Evolutionary conservation across 2,113 vertebrate genomes (phyloP), one percentile per base, ranked within the genome.

Genomic region (Urocitellus parryii): DNA sequence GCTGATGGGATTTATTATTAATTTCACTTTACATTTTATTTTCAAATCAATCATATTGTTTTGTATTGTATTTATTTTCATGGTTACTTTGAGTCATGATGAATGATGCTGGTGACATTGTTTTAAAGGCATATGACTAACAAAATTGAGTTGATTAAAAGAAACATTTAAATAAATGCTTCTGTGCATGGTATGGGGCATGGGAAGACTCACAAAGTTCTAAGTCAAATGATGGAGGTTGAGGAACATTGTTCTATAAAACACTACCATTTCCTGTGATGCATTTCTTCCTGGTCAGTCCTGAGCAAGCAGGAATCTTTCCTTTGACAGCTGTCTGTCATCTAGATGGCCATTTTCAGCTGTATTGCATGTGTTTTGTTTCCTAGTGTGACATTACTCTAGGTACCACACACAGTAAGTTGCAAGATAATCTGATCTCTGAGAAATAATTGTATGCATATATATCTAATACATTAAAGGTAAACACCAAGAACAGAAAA

Each of bases 21-120:
- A 34, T 80, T 89, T 89, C 13, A 90, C 68, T 94, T 92, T 83
- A 24, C 42, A 65, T 92, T 92, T 93, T 87, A 95, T 92, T 82
- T 91, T 74, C 9, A 82, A 90, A 65, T 80, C 42, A 78, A 51
- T 42, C 32, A 61, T 61, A 67, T 53, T 63, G 27, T 53, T 77
- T 78, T 90, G 4, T 37, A 42, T 56, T 94, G 29, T 56, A 39
- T 58, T 90, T 53, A 24, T 81, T 93, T 94, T 94, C 42, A 48
- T 90, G 27, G 61, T 81, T 88, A 58, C 37, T 95, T 81, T 86
- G 51, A 72, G 48, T 79, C 39, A 79, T 61, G 42, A 34, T 39
- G 83, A 88, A 3, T 51, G 58, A 86, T 37, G 42, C 24, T 56
- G 82, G 24, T 88, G 51, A 37, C 67, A 51, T 25, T 14, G 4